Evolutionary conservation across 2,888 invertebrate genomes (phyloP), one percentile per base, ranked within the genome.

Genomic region (Autographa gamma): DNA sequence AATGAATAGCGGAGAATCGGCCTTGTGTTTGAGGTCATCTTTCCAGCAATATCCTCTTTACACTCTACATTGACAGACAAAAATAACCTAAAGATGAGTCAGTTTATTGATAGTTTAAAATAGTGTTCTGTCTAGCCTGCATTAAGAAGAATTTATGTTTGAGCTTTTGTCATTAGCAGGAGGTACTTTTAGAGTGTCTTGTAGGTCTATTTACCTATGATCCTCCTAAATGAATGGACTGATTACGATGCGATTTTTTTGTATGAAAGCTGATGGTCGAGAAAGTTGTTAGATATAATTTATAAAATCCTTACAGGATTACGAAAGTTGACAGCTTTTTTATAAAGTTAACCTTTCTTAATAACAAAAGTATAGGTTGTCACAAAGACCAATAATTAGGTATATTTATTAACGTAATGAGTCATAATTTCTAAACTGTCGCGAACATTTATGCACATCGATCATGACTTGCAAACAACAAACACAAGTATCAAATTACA

Each of bases 31-130:
- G n/a, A 48, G 48, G 48, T 48, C 48, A 48, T 48, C 48, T 48
- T n/a, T 48, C 48, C n/a, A 16, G 48, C n/a, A n/a, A n/a, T 48
- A 48, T 48, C 48, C 48, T n/a, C 48, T 48, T 48, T 48, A 48
- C n/a, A 14, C 48, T 48, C 7, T 16, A 48, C 0, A 48, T 48
- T 48, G 48, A 48, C 14, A 16, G 48, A 48, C n/a, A 6, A 43
- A 16, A 43, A 43, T 43, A 43, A 43, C 43, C 34, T 16, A 16
- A 1, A 16, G 16, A 43, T 43, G 43, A 43, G 16, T 43, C 43
- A 43, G 16, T 43, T 43, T 43, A 43, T 16, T 43, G 14, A 43
- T 43, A 5, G 43, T 43, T 14, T 14, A 43, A 43, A 43, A 43
- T 16, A 14, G 16, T 5, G 16, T 43, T 43, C 43, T 43, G 16